These are phyloP conservation scores for Dexiosoma caninum DNA, from an alignment of 2,888 invertebrate species.

Conservation along the genomic window DNA sequence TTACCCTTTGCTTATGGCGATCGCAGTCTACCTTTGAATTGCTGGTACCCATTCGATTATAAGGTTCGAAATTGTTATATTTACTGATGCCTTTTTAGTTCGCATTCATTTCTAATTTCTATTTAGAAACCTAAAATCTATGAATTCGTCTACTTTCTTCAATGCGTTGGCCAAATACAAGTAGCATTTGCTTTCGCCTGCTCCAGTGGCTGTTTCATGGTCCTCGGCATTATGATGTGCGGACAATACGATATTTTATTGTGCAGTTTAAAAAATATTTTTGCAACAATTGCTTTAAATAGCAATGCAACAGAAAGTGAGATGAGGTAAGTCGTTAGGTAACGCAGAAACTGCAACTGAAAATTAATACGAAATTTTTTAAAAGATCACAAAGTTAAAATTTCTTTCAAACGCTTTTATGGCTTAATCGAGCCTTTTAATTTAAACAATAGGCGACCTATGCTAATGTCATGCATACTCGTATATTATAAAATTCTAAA, in stretches of 20 bases:
- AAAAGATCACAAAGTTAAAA: background rate
- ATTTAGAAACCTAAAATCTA: slow-evolving; percentile 69
- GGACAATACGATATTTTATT: slow-evolving; percentile 73
- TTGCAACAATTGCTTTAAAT: slow-evolving; percentile 68
- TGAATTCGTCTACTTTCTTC: slow-evolving; percentile 70
- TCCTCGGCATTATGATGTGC: slow-evolving; percentile 69
- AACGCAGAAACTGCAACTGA: background rate
- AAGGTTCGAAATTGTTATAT: slow-evolving; percentile 61
- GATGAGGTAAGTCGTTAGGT: slow-evolving; percentile 62
- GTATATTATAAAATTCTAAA: no score
- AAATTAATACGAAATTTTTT: background rate
- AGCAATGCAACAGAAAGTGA: slow-evolving; percentile 63
- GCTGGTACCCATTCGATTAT: slow-evolving; percentile 75
- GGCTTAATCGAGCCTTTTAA: no score
- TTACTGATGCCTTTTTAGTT: background rate
- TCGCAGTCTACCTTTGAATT: slow-evolving; percentile 70
- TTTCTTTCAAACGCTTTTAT: no score
- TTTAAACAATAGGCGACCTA: no score
- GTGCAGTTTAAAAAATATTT: slow-evolving; percentile 73
- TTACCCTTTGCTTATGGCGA: slow-evolving; percentile 69
- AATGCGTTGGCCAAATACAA: slow-evolving; percentile 74
- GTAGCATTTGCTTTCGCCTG: slow-evolving; percentile 71
- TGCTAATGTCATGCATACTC: no score
- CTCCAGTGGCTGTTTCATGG: slow-evolving; percentile 74
- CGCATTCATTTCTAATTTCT: no score